Evolutionary conservation across 2,888 invertebrate species (phyloP).

Genomic region (Dasysyrphus tricinctus): DNA sequence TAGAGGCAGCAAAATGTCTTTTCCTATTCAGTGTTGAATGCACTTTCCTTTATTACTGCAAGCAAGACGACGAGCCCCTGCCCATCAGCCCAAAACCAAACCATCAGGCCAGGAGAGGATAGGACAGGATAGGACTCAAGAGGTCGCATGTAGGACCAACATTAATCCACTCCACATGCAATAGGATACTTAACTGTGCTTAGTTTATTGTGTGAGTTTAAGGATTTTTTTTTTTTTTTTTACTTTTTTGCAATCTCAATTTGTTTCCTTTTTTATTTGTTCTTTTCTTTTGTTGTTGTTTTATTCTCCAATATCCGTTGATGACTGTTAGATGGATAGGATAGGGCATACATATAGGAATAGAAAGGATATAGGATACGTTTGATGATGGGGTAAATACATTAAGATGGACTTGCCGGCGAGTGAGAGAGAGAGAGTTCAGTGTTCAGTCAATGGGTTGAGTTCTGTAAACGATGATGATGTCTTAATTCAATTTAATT

Average conservation of each 20-base stretch:
- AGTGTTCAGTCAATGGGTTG: constrained; percentile 27
- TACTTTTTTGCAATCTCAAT: background rate
- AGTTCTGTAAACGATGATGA: constrained; percentile 30
- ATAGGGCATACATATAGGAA: background rate
- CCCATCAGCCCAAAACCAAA: too few relatives aligned
- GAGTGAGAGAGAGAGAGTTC: too few relatives aligned
- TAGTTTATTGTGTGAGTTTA: constrained; percentile 73
- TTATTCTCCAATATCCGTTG: constrained; percentile 47
- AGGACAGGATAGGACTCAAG: background rate
- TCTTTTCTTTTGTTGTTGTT: constrained; percentile 9
- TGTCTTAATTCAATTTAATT: constrained; percentile 71
- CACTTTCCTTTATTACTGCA: constrained; percentile 56
- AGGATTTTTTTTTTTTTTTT: constrained; percentile 38
- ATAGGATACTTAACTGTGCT: constrained; percentile 72
- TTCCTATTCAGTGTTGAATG: constrained; percentile 45
- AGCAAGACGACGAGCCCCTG: constrained; percentile 14
- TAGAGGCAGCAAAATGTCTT: constrained; percentile 39
- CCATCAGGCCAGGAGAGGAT: background rate
- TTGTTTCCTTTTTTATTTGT: background rate
- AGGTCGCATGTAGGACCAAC: constrained; percentile 67
- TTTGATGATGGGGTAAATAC: constrained; percentile 32
- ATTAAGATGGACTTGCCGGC: constrained; percentile 7
- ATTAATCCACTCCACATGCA: constrained; percentile 75
- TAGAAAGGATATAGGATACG: constrained; percentile 19
- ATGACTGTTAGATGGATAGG: constrained; percentile 37